A percentile compares a stretch with the other conserved stretches of the same genome.
Evolutionary conservation across 2,888 invertebrate genomes (phyloP).

Genomic region (Nomada goodeniana): DNA sequence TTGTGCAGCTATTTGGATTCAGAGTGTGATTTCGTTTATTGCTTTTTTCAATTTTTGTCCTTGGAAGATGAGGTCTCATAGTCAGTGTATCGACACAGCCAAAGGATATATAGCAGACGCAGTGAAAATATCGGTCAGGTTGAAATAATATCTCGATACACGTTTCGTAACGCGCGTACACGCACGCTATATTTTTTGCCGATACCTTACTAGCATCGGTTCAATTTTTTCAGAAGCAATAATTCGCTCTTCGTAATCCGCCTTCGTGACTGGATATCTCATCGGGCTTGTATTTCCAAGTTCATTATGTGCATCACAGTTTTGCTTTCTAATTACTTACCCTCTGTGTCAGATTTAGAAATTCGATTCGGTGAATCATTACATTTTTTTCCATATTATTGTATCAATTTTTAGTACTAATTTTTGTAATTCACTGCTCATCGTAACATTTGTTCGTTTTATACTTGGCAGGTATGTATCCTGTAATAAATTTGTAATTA

Average conservation of each 20-base stretch:
- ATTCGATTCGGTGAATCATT: too few relatives aligned
- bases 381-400: too few relatives aligned
- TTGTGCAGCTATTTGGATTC: background rate
- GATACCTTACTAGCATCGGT: background rate
- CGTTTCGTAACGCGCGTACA: background rate
- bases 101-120: background rate
- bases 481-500: too few relatives aligned
- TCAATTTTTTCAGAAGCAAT: background rate
- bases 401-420: too few relatives aligned
- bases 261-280: background rate
- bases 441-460: too few relatives aligned
- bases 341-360: background rate
- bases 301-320: too few relatives aligned
- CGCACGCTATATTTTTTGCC: background rate
- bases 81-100: too few relatives aligned
- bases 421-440: too few relatives aligned
- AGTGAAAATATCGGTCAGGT: constrained; percentile 35
- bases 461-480: too few relatives aligned
- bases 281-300: too few relatives aligned
- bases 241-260: background rate
- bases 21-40: too few relatives aligned
- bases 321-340: background rate
- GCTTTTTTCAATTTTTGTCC: background rate
- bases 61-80: too few relatives aligned
- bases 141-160: background rate